Percentiles rank a stretch among this genome's conserved stretches.
phyloP scores from a whole-genome alignment of 2,113 vertebrate species.

The Serilophus lunatus region DNA sequence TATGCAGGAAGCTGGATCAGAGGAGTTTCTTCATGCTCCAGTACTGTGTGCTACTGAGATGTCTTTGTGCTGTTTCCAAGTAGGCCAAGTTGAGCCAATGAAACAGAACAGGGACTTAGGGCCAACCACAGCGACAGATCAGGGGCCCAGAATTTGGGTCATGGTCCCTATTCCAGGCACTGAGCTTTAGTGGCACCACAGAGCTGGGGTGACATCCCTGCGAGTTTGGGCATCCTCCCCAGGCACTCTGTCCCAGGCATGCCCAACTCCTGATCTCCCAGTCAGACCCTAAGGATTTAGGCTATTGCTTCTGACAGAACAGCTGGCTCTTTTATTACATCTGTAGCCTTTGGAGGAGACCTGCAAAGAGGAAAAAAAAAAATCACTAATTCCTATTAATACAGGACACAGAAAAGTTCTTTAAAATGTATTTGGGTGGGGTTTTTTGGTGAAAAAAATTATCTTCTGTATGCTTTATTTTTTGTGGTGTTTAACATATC shows the following conservation, averaged over 20 bases:
- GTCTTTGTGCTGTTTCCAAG: not conserved
- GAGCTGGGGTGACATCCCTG: not conserved
- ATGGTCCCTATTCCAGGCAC: not conserved
- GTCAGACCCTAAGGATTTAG: not conserved
- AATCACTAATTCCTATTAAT: not conserved
- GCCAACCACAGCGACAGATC: not conserved
- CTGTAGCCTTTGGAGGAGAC: not conserved
- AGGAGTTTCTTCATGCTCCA: not conserved
- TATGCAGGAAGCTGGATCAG: not conserved
- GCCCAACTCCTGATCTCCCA: rapidly evolving
- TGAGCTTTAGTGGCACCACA: not conserved
- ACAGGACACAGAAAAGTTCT: not conserved
- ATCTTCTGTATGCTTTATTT: not conserved
- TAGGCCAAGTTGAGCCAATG: not conserved
- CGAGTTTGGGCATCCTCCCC: not conserved
- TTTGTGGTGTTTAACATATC: not conserved
- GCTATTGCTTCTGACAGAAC: not conserved
- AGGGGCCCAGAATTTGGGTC: not conserved
- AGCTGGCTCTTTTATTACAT: not conserved
- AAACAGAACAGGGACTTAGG: not conserved
- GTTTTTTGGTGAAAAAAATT: not conserved
- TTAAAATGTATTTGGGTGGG: not conserved
- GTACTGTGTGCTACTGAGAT: not conserved
- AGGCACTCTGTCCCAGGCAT: not conserved
- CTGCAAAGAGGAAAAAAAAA: not conserved